Evolutionary conservation across 2,113 vertebrate species (phyloP).

Genomic region (Atractosteus spatula): DNA sequence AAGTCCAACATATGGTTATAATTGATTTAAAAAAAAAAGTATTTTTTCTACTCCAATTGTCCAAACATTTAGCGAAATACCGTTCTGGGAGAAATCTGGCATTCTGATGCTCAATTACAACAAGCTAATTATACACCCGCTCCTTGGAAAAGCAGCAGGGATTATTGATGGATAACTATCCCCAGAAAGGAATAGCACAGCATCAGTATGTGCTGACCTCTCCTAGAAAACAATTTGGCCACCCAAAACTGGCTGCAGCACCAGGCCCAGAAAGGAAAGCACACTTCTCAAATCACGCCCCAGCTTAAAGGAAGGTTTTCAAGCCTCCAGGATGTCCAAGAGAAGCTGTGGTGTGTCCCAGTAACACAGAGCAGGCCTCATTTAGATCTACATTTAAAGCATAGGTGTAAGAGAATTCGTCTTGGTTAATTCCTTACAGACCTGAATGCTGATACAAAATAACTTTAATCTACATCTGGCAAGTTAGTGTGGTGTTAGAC

Average conservation of each 20-base stretch:
- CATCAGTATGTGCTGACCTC: background rate
- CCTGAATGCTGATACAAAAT: no score
- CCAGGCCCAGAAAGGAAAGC: background rate
- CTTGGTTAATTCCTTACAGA: no score
- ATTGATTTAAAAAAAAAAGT: background rate
- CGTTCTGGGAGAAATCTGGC: background rate
- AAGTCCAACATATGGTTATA: conserved; percentile 2
- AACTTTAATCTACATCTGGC: no score
- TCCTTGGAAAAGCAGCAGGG: background rate
- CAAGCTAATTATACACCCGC: background rate
- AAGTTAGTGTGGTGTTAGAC: no score
- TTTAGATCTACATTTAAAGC: no score
- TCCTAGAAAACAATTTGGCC: background rate
- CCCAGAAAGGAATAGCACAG: background rate
- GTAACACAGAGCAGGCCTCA: no score
- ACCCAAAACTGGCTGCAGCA: background rate
- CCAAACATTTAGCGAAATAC: background rate
- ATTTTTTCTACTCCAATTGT: background rate
- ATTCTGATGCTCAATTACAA: background rate
- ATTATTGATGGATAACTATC: background rate
- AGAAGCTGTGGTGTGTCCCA: no score
- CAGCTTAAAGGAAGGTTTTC: background rate
- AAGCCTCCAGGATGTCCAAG: no score
- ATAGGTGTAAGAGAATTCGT: no score
- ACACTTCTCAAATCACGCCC: background rate